Evolutionary conservation across 2,888 invertebrate species (phyloP).

Genomic region (Tetranychus piercei): DNA sequence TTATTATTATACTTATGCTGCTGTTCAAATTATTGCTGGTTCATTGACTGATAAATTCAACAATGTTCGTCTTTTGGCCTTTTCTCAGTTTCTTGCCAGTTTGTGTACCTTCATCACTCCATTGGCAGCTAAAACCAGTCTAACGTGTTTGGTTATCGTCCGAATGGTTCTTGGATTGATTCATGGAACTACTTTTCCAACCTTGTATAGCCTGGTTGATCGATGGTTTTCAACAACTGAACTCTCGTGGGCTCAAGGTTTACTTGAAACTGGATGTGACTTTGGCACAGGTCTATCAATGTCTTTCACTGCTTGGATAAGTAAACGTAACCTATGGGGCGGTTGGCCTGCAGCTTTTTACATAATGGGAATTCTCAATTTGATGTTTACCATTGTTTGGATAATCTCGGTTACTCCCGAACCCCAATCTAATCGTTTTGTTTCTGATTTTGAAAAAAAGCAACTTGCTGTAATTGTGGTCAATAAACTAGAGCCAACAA

Average conservation of each 20-base stretch:
- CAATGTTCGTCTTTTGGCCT: neutral
- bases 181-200: neutral
- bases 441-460: neutral
- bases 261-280: neutral
- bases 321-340: neutral
- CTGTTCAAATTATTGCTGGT: neutral
- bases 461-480: neutral
- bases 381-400: neutral
- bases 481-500: neutral
- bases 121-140: neutral
- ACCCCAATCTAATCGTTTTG: neutral
- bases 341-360: neutral
- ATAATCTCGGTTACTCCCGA: neutral
- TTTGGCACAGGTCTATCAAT: neutral
- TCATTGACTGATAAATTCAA: neutral
- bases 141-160: neutral
- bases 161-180: neutral
- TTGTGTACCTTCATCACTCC: neutral
- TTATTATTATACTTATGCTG: neutral
- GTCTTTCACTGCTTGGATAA: neutral
- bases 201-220: neutral
- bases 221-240: neutral
- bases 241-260: neutral
- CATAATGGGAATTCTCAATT: neutral
- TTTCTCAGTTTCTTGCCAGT: neutral